Conservation (phyloP, 2,888 invertebrate genomes). For the Rotaria sp. region DNA sequence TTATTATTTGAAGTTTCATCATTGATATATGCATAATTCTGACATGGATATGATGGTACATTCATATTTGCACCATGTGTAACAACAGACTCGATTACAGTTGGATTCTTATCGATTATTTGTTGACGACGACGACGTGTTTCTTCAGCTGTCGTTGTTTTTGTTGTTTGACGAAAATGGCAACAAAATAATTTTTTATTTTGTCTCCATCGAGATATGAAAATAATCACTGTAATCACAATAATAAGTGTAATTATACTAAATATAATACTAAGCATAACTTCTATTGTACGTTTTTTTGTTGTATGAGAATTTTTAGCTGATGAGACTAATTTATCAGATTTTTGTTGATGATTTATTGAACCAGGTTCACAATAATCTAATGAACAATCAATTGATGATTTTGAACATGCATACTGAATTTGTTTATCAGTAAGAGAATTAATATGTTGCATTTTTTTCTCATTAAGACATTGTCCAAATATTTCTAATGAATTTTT, state of each 20-base stretch:
- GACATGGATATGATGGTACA: background rate
- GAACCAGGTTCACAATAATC: slow-evolving; percentile 25
- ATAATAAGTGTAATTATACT: background rate
- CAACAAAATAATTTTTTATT: background rate
- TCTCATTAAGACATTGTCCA: background rate
- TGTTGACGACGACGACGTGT: background rate
- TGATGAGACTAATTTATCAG: background rate
- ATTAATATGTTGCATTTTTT: background rate
- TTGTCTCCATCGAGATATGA: background rate
- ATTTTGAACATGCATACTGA: background rate
- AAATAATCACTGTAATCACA: background rate
- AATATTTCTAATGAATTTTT: background rate
- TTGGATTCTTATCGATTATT: background rate
- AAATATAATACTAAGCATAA: background rate
- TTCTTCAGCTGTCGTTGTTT: background rate
- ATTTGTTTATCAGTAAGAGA: background rate
- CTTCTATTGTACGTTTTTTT: background rate
- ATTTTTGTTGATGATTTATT: background rate
- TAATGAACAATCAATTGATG: background rate
- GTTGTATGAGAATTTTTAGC: background rate
- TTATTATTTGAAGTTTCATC: background rate
- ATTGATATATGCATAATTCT: background rate
- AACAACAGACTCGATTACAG: background rate
- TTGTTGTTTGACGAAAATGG: background rate
- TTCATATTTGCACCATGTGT: slow-evolving; percentile 26